These are phyloP conservation scores for Corbicula japonica DNA, from an alignment of 2,888 invertebrate genomes.

Conservation along the genomic window DNA sequence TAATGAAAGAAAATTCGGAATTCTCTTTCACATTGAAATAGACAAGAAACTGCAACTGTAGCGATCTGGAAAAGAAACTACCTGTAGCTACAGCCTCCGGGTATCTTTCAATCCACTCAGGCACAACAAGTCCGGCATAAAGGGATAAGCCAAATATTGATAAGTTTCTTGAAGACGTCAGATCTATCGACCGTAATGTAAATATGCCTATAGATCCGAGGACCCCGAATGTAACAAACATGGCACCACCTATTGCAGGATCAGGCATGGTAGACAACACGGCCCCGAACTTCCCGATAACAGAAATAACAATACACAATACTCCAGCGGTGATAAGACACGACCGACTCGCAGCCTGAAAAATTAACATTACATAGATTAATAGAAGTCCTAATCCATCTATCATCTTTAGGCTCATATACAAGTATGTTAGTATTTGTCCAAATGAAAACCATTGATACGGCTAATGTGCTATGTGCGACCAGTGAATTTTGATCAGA, in stretches of 20 bases:
- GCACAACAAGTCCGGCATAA: slow-evolving; percentile 63
- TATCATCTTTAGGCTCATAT: no score
- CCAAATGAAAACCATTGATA: no score
- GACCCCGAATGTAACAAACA: slow-evolving; percentile 67
- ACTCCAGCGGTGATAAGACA: slow-evolving; percentile 67
- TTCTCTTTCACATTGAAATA: no score
- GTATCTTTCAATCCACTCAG: slow-evolving; percentile 64
- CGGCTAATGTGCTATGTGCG: no score
- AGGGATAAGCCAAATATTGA: slow-evolving; percentile 67
- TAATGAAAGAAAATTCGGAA: neutral
- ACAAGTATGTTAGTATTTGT: no score
- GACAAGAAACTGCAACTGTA: no score
- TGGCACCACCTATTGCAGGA: slow-evolving; percentile 64
- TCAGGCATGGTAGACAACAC: slow-evolving; percentile 67
- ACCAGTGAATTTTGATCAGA: no score
- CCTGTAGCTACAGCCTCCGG: slow-evolving; percentile 56
- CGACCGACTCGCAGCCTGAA: slow-evolving; percentile 72
- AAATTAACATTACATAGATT: slow-evolving; percentile 9
- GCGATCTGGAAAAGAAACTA: no score
- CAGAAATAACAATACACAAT: slow-evolving; percentile 60
- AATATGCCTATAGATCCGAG: slow-evolving; percentile 66
- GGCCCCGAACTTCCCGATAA: slow-evolving; percentile 71
- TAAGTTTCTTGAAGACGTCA: slow-evolving; percentile 66
- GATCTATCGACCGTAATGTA: slow-evolving; percentile 57
- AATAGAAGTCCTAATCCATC: no score